Base-by-base conservation (phyloP, 2,888 invertebrate species). In the Nomada ruficornis region DNA sequence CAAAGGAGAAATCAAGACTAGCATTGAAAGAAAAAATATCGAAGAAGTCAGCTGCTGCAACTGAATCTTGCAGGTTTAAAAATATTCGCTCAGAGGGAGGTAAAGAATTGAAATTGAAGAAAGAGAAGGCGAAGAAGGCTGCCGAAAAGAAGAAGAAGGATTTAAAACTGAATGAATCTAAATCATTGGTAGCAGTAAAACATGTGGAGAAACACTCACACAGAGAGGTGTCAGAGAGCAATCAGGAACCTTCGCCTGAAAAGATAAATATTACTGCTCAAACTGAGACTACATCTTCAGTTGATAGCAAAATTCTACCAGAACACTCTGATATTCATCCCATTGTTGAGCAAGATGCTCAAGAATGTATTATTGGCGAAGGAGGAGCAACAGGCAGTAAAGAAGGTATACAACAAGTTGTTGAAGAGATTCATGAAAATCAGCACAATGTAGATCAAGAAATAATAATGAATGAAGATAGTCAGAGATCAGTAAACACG, bases 11-110 rank as follows among this genome's bases (percentile, higher is more conserved):
- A 26, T 18, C 15, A 11, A 75, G 55, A 26, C 10, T 4, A n/a
- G 47, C 29, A 29, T 13, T 0, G 0, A 65, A 67, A 0, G 54
- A 65, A 9, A 74, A 59, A 11, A 71, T 70, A 26, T 13, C 44
- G n/a, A 86, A 74, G 26, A 80, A 44, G 36, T 2, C 15, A 13
- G n/a, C 29, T 0, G 15, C 52, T 26, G 2, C 77, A 1, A 7
- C 77, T 2, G 88, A 88, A 0, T 63, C 64, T 4, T 82, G 80
- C 0, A 92, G 89, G 78, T 91, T 92, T 23, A 88, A 89, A 29
- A 90, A 91, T 47, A 91, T 92, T 42, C 90, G 91, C 62, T 93
- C 92, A 2, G 92, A 93, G 71, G 91, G 92, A 18, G 76, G 80
- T 1, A 93, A 91, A 60, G 93, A 93, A 70, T 64, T 92, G 57